Percentiles rank a stretch among this genome's conserved stretches.
Evolutionary conservation across 1,140 invertebrate species (phyloP).

Genomic region (Polypedilum vanderplanki): DNA sequence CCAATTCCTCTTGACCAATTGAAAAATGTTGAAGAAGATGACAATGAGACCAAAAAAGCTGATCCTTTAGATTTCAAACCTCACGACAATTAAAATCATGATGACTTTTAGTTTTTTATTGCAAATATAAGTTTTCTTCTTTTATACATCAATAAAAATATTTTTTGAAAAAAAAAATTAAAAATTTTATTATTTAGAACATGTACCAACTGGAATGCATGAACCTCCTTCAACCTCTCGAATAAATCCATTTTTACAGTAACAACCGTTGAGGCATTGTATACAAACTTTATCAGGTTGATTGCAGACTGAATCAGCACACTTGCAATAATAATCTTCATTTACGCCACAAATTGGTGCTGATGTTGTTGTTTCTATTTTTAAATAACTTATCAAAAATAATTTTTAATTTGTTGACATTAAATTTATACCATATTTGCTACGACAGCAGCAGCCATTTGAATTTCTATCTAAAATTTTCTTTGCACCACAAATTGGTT

Average conservation of each 20-base stretch:
- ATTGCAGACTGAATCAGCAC: not conserved
- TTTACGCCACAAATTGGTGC: not conserved
- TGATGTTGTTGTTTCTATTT: not conserved
- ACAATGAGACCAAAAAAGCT: not conserved
- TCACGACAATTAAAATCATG: not conserved
- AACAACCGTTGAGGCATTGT: not conserved
- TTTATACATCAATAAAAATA: not conserved
- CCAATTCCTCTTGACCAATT: not conserved
- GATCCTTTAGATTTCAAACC: slow-evolving; percentile 7
- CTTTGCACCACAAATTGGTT: not conserved
- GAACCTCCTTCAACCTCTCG: not conserved
- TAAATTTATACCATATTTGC: not conserved
- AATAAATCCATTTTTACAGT: not conserved
- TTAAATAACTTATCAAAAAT: too few relatives aligned
- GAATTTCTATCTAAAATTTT: not conserved
- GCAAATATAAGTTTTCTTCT: too few relatives aligned
- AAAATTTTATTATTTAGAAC: not conserved
- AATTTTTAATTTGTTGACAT: not conserved
- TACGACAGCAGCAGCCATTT: not conserved
- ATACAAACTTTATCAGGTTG: not conserved
- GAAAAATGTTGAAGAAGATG: not conserved
- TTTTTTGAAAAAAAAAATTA: not conserved
- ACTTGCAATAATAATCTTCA: not conserved
- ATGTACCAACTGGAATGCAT: not conserved
- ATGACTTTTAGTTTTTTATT: not conserved